Evolutionary conservation across 2,113 vertebrate genomes (phyloP), one percentile per base, ranked within the genome.

Genomic region (Melospiza melodia): DNA sequence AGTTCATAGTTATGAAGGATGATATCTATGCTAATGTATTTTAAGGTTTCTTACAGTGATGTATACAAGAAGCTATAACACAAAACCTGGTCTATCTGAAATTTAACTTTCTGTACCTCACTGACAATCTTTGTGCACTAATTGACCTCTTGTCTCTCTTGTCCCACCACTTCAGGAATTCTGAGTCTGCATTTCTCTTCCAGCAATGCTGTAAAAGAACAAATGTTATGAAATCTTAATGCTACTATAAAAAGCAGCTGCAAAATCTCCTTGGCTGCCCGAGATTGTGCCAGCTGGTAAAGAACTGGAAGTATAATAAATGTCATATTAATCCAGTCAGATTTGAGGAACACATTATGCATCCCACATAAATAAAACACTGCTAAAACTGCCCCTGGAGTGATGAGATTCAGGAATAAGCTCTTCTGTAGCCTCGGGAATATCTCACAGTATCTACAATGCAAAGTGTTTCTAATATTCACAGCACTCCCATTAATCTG

Each of bases 391-490:
- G 83, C 81, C 76, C 95, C 83, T 86, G 15, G 37, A 85, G 59
- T 24, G 46, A 81, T 78, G 35, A 89, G 39, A 62, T 77, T 66
- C 57, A 72, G 79, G 35, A 94, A 80, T 51, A 87, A 94, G 59
- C 59, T 87, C 23, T 91, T 63, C 75, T 93, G 67, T 46, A 93
- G 78, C 67, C 82, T 77, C 39, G 31, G 78, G 83, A 93, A 52
- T 46, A 86, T 88, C 63, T 48, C 84, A 77, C 35, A 73, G 15
- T 66, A 85, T 88, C 68, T 88, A 66, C 85, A 84, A 54, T 58
- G 72, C 88, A 86, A 88, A 96, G 37, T 57, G 51, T 84, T 94
- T 77, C 71, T 85, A 93, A 91, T 86, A 95, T 67, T 86, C 75
- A 57, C 72, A 86, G 71, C 78, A 87, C 62, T 87, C 78, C 24